Conservation (phyloP, 2,888 invertebrate species). For the Chrysolina haemoptera region DNA sequence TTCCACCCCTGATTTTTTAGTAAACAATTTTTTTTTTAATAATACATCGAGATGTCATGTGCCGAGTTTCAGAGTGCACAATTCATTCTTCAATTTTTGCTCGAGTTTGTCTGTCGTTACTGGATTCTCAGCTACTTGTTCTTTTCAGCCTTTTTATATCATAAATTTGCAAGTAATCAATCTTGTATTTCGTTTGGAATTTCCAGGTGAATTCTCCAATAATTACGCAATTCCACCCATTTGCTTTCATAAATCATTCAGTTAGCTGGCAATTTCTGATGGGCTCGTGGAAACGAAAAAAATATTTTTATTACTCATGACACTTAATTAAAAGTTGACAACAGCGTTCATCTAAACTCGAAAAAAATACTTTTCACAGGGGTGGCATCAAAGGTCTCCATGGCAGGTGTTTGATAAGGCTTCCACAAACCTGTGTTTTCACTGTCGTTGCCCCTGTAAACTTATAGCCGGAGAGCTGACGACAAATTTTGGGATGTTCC, state of each 20-base stretch:
- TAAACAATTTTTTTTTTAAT: no score
- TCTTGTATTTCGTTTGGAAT: not conserved
- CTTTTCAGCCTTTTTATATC: not conserved
- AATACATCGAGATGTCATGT: no score
- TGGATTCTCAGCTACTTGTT: not conserved
- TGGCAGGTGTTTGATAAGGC: no score
- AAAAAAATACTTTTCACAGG: not conserved
- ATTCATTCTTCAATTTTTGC: no score
- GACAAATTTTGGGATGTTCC: no score
- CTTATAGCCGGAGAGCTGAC: no score
- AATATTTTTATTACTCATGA: not conserved
- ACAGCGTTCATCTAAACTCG: not conserved
- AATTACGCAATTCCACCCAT: not conserved
- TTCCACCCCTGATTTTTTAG: no score
- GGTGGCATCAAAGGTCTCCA: not conserved
- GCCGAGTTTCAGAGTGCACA: no score
- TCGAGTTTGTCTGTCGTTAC: no score
- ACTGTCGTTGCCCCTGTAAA: no score
- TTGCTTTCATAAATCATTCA: constrained; percentile 4
- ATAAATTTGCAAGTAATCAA: not conserved
- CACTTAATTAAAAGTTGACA: not conserved
- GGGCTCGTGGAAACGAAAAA: not conserved
- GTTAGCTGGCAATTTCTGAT: not conserved
- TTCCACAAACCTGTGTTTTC: no score
- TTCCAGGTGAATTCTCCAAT: not conserved